phyloP scores from a whole-genome alignment of 2,888 invertebrate genomes.

The Actias luna region DNA sequence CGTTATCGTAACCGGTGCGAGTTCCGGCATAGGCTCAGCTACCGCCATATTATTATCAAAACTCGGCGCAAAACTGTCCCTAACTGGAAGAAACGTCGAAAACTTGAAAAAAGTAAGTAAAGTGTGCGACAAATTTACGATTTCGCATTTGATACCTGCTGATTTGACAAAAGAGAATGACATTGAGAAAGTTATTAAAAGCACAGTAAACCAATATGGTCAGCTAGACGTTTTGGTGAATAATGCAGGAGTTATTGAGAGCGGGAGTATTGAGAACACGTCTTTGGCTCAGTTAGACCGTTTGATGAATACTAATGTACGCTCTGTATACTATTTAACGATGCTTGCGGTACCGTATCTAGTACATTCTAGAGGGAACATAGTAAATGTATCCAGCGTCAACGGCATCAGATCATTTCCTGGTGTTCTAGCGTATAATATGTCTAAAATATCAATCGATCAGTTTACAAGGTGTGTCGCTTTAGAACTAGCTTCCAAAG shows the following conservation, averaged over 20 bases:
- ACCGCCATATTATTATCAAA: constrained; percentile 89
- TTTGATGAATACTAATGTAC: constrained; percentile 94
- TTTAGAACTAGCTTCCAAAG: constrained; percentile 90
- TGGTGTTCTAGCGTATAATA: constrained; percentile 93
- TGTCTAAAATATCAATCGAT: constrained; percentile 97
- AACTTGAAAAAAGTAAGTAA: constrained; percentile 79
- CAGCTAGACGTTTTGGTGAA: constrained; percentile 93
- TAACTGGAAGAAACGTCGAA: constrained; percentile 86
- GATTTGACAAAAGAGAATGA: constrained; percentile 89
- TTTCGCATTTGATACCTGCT: constrained; percentile 83
- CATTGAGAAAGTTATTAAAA: constrained; percentile 86
- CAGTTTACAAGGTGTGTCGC: constrained; percentile 97
- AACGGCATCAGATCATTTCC: constrained; percentile 95
- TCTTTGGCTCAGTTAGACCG: constrained; percentile 93
- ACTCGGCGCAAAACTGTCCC: constrained; percentile 87
- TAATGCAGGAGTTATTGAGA: constrained; percentile 93
- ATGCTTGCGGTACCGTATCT: constrained; percentile 94
- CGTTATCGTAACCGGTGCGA: constrained; percentile 89
- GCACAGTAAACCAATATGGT: constrained; percentile 88
- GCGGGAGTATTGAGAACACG: constrained; percentile 92
- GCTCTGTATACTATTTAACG: constrained; percentile 90
- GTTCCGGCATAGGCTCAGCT: constrained; percentile 92
- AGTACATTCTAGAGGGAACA: constrained; percentile 91
- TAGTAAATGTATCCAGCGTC: constrained; percentile 98
- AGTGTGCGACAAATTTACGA: constrained; percentile 58